Percentiles rank a stretch among this genome's conserved stretches.
phyloP scores from a whole-genome alignment of 2,113 vertebrate genomes.

The Henicopernis longicauda region DNA sequence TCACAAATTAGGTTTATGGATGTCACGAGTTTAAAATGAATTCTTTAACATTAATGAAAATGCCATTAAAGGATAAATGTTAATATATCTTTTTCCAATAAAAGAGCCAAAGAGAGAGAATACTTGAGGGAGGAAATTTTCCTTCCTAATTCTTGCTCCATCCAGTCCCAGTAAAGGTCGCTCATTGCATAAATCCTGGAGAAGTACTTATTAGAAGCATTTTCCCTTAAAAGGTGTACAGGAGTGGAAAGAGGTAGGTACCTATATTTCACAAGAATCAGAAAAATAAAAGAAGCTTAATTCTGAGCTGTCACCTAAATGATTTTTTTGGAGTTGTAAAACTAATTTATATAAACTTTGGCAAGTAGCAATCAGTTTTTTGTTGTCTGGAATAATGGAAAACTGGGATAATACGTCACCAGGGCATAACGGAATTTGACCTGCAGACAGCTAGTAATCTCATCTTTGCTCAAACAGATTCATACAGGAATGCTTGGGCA shows the following conservation, averaged over 20 bases:
- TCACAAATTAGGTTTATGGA: constrained; percentile 9
- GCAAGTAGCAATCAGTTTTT: background rate
- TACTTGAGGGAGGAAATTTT: background rate
- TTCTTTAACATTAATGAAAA: constrained; percentile 1
- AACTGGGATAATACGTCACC: background rate
- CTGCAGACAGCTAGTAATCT: background rate
- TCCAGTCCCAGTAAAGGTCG: background rate
- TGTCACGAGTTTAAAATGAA: background rate
- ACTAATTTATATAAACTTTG: background rate
- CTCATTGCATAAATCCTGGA: constrained; percentile 1
- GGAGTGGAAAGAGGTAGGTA: background rate
- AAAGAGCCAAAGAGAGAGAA: background rate
- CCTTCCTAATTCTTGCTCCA: background rate
- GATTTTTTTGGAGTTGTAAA: background rate
- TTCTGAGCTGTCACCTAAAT: background rate
- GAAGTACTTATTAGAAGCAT: background rate
- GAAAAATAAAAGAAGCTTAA: background rate
- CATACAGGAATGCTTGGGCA: background rate
- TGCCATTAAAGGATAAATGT: background rate
- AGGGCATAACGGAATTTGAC: background rate
- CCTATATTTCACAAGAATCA: background rate
- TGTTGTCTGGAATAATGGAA: background rate
- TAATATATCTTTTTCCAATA: background rate
- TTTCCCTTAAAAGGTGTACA: background rate
- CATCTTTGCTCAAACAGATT: background rate